Evolutionary conservation across 1,140 invertebrate species (phyloP).

Genomic region (Rhagoletis pomonella): DNA sequence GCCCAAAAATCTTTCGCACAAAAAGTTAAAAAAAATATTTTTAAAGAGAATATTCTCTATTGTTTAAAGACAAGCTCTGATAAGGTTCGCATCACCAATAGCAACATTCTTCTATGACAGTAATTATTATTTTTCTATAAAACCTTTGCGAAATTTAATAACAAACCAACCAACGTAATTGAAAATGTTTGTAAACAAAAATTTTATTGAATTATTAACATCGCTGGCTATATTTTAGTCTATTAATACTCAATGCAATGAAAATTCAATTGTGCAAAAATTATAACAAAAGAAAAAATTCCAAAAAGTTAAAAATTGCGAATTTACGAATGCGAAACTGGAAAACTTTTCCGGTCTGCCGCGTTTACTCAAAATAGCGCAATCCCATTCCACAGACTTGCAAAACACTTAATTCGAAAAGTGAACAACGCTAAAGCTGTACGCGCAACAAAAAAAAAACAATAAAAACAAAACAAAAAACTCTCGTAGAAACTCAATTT

Average conservation of each 20-base stretch:
- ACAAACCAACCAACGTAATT: background rate
- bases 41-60: too few relatives aligned
- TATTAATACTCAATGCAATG: background rate
- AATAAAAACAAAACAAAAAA: constrained; percentile 28
- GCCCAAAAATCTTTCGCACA: too few relatives aligned
- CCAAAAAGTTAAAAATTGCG: background rate
- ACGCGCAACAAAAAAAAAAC: background rate
- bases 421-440: background rate
- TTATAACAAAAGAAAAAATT: background rate
- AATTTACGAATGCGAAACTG: background rate
- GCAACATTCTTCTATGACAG: too few relatives aligned
- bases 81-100: too few relatives aligned
- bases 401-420: background rate
- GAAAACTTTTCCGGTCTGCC: constrained; percentile 5
- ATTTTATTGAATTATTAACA: constrained; percentile 18
- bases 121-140: too few relatives aligned
- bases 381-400: background rate
- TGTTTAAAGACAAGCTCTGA: too few relatives aligned
- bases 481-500: constrained; percentile 26
- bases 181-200: background rate
- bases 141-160: too few relatives aligned
- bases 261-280: constrained; percentile 27
- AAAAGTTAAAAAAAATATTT: too few relatives aligned
- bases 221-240: constrained; percentile 32
- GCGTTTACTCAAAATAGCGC: background rate